These are phyloP conservation scores for Xestia xanthographa DNA, from an alignment of 2,888 invertebrate genomes.

Conservation along the genomic window DNA sequence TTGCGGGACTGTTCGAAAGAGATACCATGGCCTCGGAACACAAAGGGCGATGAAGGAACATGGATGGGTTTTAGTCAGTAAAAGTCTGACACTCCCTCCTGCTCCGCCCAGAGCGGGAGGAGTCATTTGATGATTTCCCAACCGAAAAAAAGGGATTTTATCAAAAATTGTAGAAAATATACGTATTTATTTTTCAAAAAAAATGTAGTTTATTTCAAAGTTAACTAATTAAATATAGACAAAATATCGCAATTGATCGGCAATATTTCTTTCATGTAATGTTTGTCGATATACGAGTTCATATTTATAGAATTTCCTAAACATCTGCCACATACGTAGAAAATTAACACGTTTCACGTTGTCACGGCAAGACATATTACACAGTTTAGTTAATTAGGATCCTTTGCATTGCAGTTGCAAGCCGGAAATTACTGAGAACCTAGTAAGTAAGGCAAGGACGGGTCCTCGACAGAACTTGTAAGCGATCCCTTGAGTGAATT, in stretches of 20 bases:
- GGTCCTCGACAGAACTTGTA: conserved; percentile 26
- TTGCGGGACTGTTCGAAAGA: no score
- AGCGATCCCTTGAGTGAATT: conserved; percentile 47
- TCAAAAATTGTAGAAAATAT: no score
- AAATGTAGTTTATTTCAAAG: not conserved
- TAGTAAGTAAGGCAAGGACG: conserved; percentile 21
- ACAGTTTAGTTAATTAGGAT: conserved; percentile 22
- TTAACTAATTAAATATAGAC: no score
- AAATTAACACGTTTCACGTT: not conserved
- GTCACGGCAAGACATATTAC: not conserved
- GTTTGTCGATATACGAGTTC: not conserved
- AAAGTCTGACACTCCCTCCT: no score
- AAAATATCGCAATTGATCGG: no score
- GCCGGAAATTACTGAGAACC: conserved; percentile 38
- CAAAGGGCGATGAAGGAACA: no score
- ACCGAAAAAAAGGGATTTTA: no score
- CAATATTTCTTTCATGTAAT: no score
- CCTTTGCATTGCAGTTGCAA: conserved; percentile 28
- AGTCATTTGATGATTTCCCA: no score
- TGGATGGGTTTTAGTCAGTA: no score
- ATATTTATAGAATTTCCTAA: not conserved
- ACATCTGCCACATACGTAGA: not conserved
- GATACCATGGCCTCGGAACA: no score
- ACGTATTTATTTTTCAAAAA: not conserved
- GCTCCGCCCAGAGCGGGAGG: no score